Percentiles rank a stretch among this genome's conserved stretches.
These are phyloP conservation scores for Athetis lepigone DNA, from an alignment of 2,888 invertebrate species.

Conservation along the genomic window DNA sequence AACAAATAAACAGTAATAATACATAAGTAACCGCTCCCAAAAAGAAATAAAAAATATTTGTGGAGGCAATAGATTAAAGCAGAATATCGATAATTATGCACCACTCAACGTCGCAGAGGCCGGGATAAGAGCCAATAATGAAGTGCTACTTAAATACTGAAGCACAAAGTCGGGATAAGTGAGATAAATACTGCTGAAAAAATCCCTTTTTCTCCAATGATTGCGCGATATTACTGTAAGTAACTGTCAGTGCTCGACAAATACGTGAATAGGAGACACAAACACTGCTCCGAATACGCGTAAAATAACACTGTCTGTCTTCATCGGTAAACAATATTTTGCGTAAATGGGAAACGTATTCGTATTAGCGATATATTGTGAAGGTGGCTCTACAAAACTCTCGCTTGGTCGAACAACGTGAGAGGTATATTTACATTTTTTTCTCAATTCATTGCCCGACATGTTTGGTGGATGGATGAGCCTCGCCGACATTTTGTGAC, in stretches of 20 bases:
- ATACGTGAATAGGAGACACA: constrained; percentile 41
- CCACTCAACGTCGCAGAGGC: constrained; percentile 29
- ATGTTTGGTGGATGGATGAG: constrained; percentile 81
- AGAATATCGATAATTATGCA: constrained; percentile 47
- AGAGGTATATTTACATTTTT: constrained; percentile 82
- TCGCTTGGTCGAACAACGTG: constrained; percentile 74
- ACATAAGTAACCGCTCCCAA: neutral
- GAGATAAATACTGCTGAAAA: constrained; percentile 39
- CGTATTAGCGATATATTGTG: constrained; percentile 58
- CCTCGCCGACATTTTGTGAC: constrained; percentile 84
- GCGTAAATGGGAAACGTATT: constrained; percentile 53
- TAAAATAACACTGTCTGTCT: constrained; percentile 47
- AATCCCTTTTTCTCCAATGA: constrained; percentile 14
- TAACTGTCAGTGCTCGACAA: constrained; percentile 44
- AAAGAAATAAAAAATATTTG: neutral
- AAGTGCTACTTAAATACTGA: constrained; percentile 52
- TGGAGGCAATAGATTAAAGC: constrained; percentile 37
- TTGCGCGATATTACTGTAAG: constrained; percentile 38
- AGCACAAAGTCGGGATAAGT: constrained; percentile 33
- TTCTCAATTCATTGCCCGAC: constrained; percentile 78
- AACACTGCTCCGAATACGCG: constrained; percentile 29
- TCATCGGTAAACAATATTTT: constrained; percentile 60
- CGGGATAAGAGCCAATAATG: constrained; percentile 53
- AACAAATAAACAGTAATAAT: constrained; percentile 1
- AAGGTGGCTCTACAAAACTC: constrained; percentile 69